Base-by-base conservation (phyloP, 2,888 invertebrate species). In the Deroplatys truncata region DNA sequence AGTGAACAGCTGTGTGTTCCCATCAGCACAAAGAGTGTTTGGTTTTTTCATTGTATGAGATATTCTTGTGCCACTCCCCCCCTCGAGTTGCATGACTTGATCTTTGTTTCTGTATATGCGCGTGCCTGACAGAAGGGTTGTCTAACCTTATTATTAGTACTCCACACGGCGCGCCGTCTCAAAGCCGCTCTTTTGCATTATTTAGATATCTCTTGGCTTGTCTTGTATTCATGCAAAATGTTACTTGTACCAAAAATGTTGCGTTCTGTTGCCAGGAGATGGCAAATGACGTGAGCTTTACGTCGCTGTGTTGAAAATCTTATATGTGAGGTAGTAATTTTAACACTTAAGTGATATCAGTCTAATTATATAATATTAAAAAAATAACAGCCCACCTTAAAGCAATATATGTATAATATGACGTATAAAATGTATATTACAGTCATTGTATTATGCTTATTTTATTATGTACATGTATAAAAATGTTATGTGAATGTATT, bases 11-110 rank as follows among this genome's bases (percentile, higher is more conserved):
- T 87, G 87, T 15, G 10, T 2, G 31, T 87, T 87, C 87, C 83
- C 87, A 87, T 87, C 35, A 83, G 31, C 2, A 82, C 87, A 35
- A 87, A 87, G 82, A 87, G n/a, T 87, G 87, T 87, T 87, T 83
- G 87, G 83, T 31, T 82, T 10, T 28, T n/a, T 25, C 15, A 20
- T 10, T 82, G 56, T 82, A 16, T n/a, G 13, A 28, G n/a, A 28
- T 84, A 84, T 28, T 28, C 16, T 10, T 49, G 49, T 15, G 15
- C 49, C 49, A 9, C 56, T 72, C 16, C 25, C 20, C 0, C 56
- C 20, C 20, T 72, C 1, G 20, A 87, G 35, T 83, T 72, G 83
- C 87, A 87, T 87, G 87, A 87, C 87, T 87, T 35, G 56, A 20
- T 72, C 56, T 72, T 56, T 72, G 56, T 72, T 72, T 72, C 56